Evolutionary conservation across 2,888 invertebrate species (phyloP), one percentile per base, ranked within the genome.

Genomic region (Nemotelus pantherinus): DNA sequence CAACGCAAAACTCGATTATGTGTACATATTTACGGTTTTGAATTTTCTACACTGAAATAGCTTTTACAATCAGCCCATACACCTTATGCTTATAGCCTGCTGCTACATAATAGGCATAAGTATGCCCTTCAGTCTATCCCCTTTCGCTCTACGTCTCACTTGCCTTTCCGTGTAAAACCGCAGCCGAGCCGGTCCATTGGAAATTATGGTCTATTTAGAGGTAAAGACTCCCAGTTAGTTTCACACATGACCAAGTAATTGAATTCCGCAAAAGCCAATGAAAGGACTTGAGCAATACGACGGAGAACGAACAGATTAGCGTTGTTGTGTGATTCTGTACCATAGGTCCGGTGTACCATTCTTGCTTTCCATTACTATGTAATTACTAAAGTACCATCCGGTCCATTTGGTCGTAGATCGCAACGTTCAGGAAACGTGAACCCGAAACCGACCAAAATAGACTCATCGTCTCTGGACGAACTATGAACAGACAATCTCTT

Each of bases 181-280:
- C 74, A 74, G 53, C 39, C 48, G 47, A n/a, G 39, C 63, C 39
- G 44, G 47, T 48, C 60, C n/a, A 60, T 60, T 60, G 50, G 60
- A 48, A 60, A 63, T 74, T 60, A 44, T 74, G 74, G 74, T 63
- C 74, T 60, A 60, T 74, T 74, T 74, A 60, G 74, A 60, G 72
- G 72, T 60, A 53, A 60, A 43, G 47, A 58, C 58, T 72, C 47
- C 72, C n/a, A 74, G 47, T 60, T 74, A 63, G 63, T 41, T 41
- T 74, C 63, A 74, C 74, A 60, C 60, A 63, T 74, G 63, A 63
- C 41, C 60, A 57, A 74, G 74, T 74, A 74, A 74, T 74, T 74
- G 74, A 74, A 74, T 74, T 74, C 74, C 74, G 47, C 74, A 47
- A 74, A 74, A 63, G 60, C 63, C 74, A 48, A 60, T 74, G 74